These are phyloP conservation scores for Cryptoblepharus egeriae DNA, from an alignment of 2,797 vertebrate species.

Conservation along the genomic window DNA sequence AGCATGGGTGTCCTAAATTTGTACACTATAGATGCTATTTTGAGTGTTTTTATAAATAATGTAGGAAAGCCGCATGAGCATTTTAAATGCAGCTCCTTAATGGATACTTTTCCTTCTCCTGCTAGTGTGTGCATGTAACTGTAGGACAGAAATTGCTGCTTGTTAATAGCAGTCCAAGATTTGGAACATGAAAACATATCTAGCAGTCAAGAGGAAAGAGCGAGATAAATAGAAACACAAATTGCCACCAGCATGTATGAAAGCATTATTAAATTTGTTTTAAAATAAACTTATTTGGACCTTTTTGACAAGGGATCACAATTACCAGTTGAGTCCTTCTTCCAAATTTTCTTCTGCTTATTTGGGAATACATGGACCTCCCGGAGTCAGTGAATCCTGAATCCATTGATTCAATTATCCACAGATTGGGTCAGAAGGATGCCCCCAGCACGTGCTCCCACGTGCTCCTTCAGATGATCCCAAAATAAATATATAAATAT, in stretches of 20 bases:
- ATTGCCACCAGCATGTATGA: neutral
- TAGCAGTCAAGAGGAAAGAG: neutral
- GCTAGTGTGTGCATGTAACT: neutral
- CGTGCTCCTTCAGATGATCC: no score
- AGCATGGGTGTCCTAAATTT: constrained; percentile 48
- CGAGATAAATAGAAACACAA: neutral
- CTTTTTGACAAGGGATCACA: neutral
- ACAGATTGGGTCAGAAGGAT: no score
- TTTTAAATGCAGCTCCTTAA: constrained; percentile 37
- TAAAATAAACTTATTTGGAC: neutral
- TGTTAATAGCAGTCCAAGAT: neutral
- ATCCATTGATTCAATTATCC: no score
- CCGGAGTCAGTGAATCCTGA: no score
- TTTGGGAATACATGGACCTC: no score
- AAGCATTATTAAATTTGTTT: constrained; percentile 23
- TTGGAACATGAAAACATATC: constrained; percentile 2
- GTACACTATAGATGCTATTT: constrained; percentile 39
- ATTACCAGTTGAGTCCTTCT: neutral
- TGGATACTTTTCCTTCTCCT: neutral
- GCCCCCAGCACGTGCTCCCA: no score
- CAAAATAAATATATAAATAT: no score
- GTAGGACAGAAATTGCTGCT: neutral
- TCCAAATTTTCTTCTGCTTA: neutral
- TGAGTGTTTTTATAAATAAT: constrained; percentile 55
- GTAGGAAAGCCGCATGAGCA: constrained; percentile 8